Base-by-base conservation (phyloP, 2,888 invertebrate species). In the Pollenia amentaria region DNA sequence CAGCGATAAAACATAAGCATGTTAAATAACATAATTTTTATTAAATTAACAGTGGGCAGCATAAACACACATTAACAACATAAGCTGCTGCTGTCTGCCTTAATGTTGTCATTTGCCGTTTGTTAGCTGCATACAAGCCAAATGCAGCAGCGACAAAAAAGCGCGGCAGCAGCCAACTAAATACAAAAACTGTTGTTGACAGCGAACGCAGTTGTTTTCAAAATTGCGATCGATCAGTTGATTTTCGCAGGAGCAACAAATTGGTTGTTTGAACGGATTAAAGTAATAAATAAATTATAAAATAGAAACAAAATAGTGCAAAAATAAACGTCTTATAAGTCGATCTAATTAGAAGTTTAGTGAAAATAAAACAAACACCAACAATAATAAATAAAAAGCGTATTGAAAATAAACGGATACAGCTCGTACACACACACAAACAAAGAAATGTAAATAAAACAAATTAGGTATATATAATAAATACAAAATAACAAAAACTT, bases 211-310 rank as follows among this genome's bases (percentile, higher is more conserved):
- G 79, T 87, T 72, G 75, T 79, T 82, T 87, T 87, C 67, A 81
- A 87, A 87, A 84, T 85, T 87, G 76, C 87, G 87, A 87, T 88
- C 88, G 84, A 84, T 88, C 86, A 88, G 88, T 88, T 88, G 83
- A 84, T 70, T 88, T 88, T 84, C 80, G 86, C 84, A 84, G 88
- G 85, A 84, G 88, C 84, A 77, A 86, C 86, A 86, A 84, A 88
- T 86, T 84, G 86, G 88, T 88, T 80, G 85, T 81, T 85, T 60
- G 67, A 73, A 81, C 87, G 87, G 84, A 53, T 84, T 77, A 57
- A 80, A 70, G 16, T 65, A 81, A 75, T 65, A 73, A 81, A 75
- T 81, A 53, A 80, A 64, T 42, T 16, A 67, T 44, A 38, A 9
- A 53, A 46, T 38, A 67, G 11, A 3, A 64, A 57, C 48, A 73